A percentile compares a stretch with the other conserved stretches of the same genome.
phyloP scores from a whole-genome alignment of 2,888 invertebrate genomes.

The Pheosia gnoma region DNA sequence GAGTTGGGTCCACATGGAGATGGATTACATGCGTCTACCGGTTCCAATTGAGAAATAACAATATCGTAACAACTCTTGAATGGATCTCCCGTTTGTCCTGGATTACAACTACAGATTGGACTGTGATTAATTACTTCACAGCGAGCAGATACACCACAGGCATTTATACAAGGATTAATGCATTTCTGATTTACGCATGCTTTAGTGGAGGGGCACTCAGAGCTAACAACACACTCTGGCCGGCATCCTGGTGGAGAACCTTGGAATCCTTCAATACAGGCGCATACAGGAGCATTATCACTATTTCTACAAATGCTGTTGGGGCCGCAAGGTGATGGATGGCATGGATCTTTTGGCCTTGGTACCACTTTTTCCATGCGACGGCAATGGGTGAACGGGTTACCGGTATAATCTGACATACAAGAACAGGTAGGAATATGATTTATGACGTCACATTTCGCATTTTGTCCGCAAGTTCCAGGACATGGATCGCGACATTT shows the following conservation, averaged over 20 bases:
- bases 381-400: conserved; percentile 86
- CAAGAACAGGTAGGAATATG: conserved; percentile 90
- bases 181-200: conserved; percentile 94
- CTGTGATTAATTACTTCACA: conserved; percentile 94
- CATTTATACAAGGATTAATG: conserved; percentile 91
- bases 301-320: conserved; percentile 91
- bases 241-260: conserved; percentile 92
- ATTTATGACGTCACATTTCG: conserved; percentile 89
- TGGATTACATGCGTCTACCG: conserved; percentile 86
- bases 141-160: conserved; percentile 90
- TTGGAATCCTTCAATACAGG: conserved; percentile 89
- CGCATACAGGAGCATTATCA: conserved; percentile 91
- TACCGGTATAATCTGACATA: conserved; percentile 87
- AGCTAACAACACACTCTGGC: conserved; percentile 93
- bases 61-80: conserved; percentile 89
- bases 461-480: conserved; percentile 89
- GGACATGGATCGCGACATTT: conserved; percentile 90
- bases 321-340: conserved; percentile 90
- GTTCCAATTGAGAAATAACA: conserved; percentile 54
- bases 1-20: conserved; percentile 94
- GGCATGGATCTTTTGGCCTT: conserved; percentile 87
- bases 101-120: conserved; percentile 92
- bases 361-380: conserved; percentile 54
- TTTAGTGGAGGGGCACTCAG: conserved; percentile 91
- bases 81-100: conserved; percentile 91